Evolutionary conservation across 2,888 invertebrate species (phyloP).

Genomic region (Phragmatobia fuliginosa): DNA sequence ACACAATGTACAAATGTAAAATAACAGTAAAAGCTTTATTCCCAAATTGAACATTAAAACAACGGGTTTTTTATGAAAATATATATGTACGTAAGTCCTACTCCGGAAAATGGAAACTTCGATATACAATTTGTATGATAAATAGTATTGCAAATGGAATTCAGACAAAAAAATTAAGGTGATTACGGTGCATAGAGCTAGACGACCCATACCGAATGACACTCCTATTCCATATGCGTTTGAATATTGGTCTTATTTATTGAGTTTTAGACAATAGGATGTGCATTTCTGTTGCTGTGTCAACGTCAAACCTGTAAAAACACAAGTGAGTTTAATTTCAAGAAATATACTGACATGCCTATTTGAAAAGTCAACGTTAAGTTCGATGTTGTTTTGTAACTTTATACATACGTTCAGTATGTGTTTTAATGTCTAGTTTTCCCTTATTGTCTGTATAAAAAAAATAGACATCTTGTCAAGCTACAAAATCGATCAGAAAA

Average conservation of each 20-base stretch:
- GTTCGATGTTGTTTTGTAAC: not conserved
- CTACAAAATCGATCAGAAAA: slow-evolving; percentile 14
- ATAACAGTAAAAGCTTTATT: slow-evolving; percentile 1
- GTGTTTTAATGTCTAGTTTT: too few relatives aligned
- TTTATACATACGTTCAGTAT: too few relatives aligned
- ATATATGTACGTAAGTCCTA: not conserved
- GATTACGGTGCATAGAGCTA: not conserved
- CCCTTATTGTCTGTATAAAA: not conserved
- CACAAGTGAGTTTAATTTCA: too few relatives aligned
- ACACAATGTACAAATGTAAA: not conserved
- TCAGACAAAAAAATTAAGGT: not conserved
- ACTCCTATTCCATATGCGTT: too few relatives aligned
- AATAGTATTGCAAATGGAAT: not conserved
- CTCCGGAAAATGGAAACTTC: not conserved
- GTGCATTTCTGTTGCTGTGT: not conserved
- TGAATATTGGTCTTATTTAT: too few relatives aligned
- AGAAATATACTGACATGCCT: too few relatives aligned
- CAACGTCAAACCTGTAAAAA: not conserved
- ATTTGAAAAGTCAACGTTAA: not conserved
- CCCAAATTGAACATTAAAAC: not conserved
- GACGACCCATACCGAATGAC: too few relatives aligned
- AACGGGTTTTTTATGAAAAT: not conserved
- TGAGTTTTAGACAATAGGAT: too few relatives aligned
- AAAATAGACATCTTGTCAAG: not conserved
- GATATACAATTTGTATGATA: not conserved